Base-by-base conservation (phyloP, 2,888 invertebrate species). In the Formica aserva region DNA sequence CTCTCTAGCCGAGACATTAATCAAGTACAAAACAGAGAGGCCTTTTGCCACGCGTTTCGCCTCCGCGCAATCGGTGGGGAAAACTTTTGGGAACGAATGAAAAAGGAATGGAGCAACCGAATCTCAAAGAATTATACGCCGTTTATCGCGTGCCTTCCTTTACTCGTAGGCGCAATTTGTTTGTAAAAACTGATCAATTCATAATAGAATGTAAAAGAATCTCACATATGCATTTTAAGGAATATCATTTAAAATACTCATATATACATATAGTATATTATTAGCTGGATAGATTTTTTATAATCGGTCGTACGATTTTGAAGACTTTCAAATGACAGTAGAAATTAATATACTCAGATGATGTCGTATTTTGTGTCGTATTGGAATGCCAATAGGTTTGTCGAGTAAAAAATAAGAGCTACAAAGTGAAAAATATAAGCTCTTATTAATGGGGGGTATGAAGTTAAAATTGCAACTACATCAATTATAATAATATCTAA, bases 21-120 rank as follows among this genome's bases (percentile, higher is more conserved):
- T 85, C 78, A 76, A 85, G 84, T 85, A 84, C 76, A 90, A 89
- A 88, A 55, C 60, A 60, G 11, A 62, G 78, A 62, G 60, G 72
- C 22, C 57, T 22, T 55, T n/a, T 32, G 18, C 26, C 9, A 13
- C 41, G 15, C 41, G 41, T 63, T 32, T 57, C 32, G 45, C 41
- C 15, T 35, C 35, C n/a, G 55, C 29, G 55, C 38, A 77, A 77
- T 77, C 35, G 52, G 8, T n/a, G 52, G 8, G 13, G 8, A 26
- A n/a, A 67, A 29, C 67, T 45, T 45, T 41, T 45, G 18, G 35
- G n/a, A 77, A 55, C 13, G 5, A 55, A 48, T 60, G 66, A 41
- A 26, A 67, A 29, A 77, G 26, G 38, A 18, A 52, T n/a, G 52
- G 52, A n/a, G n/a, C 6, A n/a, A 38, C 55, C 26, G n/a, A 77